Percentiles rank a stretch among this genome's conserved stretches.
These are phyloP conservation scores for Anableps anableps DNA, from an alignment of 2,797 vertebrate genomes.

Conservation along the genomic window DNA sequence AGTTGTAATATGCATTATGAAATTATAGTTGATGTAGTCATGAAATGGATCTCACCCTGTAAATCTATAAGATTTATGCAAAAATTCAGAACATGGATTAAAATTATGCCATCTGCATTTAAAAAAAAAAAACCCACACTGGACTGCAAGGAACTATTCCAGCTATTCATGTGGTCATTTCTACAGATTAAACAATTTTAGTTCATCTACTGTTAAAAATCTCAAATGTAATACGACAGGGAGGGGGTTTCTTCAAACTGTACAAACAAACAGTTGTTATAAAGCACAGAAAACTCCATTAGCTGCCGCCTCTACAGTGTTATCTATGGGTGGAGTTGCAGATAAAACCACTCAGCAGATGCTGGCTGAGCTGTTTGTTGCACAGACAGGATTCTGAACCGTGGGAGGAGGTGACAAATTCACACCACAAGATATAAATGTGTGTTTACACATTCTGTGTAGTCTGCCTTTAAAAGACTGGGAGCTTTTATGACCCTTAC, in stretches of 20 bases:
- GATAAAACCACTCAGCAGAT: background rate
- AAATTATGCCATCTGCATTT: background rate
- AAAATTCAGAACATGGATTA: background rate
- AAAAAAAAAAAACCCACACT: background rate
- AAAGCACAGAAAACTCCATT: background rate
- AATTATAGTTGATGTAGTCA: background rate
- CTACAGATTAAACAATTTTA: background rate
- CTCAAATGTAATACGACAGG: background rate
- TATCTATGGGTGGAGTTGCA: background rate
- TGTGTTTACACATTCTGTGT: background rate
- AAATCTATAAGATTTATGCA: background rate
- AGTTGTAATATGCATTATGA: background rate
- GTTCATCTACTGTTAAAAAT: background rate
- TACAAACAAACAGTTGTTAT: background rate
- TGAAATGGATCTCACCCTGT: background rate
- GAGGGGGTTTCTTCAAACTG: background rate
- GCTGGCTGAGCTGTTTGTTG: background rate
- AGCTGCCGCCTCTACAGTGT: background rate
- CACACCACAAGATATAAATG: background rate
- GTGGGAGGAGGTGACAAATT: background rate
- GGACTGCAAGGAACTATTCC: background rate
- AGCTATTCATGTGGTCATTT: background rate
- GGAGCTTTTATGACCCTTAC: background rate
- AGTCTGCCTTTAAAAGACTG: background rate
- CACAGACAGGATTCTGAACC: background rate